Conservation (phyloP, 2,797 vertebrate species). For the Vireo griseus region DNA sequence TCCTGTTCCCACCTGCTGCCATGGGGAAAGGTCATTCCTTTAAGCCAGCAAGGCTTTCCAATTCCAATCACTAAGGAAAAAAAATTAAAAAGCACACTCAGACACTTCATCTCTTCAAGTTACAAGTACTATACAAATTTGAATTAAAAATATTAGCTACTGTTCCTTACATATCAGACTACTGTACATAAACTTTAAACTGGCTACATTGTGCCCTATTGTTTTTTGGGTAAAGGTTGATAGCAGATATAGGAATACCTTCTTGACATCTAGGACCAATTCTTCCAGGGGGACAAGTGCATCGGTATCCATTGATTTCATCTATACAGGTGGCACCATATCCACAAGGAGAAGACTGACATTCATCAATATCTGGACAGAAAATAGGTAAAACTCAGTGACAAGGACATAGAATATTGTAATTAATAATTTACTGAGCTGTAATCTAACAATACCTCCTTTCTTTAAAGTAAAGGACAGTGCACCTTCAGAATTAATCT, state of each 20-base stretch:
- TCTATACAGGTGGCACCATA: conserved; percentile 91
- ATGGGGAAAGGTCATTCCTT: conserved; percentile 81
- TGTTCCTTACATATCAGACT: background rate
- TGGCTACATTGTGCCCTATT: background rate
- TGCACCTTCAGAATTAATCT: background rate
- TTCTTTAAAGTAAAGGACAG: background rate
- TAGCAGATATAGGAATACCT: conserved; percentile 71
- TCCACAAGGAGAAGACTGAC: conserved; percentile 91
- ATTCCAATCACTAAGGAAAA: conserved; percentile 78
- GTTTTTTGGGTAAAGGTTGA: background rate
- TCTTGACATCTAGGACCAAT: conserved; percentile 86
- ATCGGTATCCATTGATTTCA: conserved; percentile 88
- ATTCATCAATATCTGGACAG: conserved; percentile 89
- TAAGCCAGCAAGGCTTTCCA: conserved; percentile 83
- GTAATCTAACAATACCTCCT: background rate
- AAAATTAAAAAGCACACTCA: background rate
- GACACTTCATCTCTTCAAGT: background rate
- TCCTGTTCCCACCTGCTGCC: conserved; percentile 89
- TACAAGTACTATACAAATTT: background rate
- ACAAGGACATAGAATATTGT: background rate
- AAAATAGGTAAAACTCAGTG: background rate
- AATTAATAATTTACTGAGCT: background rate
- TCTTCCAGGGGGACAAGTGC: conserved; percentile 86
- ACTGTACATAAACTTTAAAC: background rate
- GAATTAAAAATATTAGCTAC: background rate